Evolutionary conservation across 2,888 invertebrate species (phyloP).

Genomic region (Scaptomyza reducta): DNA sequence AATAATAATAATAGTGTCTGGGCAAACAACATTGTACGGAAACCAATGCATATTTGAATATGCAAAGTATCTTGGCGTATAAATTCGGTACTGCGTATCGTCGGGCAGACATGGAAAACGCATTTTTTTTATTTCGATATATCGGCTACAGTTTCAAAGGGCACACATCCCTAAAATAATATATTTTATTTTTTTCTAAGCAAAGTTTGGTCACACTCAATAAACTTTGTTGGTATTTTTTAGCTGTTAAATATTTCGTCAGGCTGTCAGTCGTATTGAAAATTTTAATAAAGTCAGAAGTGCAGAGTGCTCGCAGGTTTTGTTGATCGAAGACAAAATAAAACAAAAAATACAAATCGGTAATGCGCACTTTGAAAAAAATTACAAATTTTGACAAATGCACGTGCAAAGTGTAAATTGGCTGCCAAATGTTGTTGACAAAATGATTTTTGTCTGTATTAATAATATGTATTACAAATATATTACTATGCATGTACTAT

Average conservation of each 20-base stretch:
- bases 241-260: slow-evolving; percentile 15
- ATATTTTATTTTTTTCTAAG: neutral
- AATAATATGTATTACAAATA: slow-evolving; percentile 20
- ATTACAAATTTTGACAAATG: slow-evolving; percentile 39
- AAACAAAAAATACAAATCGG: slow-evolving; percentile 55
- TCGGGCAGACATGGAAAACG: too few species aligned
- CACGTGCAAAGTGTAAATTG: slow-evolving; percentile 39
- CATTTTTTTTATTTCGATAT: slow-evolving; percentile 9
- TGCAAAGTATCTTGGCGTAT: too few species aligned
- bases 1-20: neutral
- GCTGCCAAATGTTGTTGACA: slow-evolving; percentile 17
- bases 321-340: slow-evolving; percentile 34
- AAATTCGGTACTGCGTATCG: neutral
- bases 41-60: too few species aligned
- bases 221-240: slow-evolving; percentile 20
- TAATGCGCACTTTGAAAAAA: slow-evolving; percentile 36
- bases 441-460: slow-evolving; percentile 17
- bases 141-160: neutral
- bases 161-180: neutral
- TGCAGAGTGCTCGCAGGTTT: slow-evolving; percentile 8
- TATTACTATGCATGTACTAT: slow-evolving; percentile 14
- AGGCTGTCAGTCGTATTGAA: slow-evolving; percentile 44
- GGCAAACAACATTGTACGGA: neutral
- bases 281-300: slow-evolving; percentile 40
- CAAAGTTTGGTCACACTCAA: slow-evolving; percentile 28